phyloP scores from a whole-genome alignment of 2,113 vertebrate genomes.

The Melanerpes aurifrons region DNA sequence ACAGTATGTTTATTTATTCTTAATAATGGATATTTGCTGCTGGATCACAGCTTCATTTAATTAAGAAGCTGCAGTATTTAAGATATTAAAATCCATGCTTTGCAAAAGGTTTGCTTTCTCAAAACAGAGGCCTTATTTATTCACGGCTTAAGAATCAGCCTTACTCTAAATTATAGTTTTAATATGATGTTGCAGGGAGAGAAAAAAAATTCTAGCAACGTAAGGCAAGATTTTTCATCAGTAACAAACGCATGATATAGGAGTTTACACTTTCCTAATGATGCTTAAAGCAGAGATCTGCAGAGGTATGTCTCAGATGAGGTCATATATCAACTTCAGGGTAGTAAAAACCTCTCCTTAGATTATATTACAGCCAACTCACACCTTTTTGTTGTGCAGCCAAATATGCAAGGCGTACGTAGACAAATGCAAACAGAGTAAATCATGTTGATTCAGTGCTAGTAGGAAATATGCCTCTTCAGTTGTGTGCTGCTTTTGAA shows the following conservation, averaged over 20 bases:
- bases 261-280: slow-evolving; percentile 72
- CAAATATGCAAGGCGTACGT: slow-evolving; percentile 80
- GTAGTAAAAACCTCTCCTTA: slow-evolving; percentile 66
- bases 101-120: slow-evolving; percentile 31
- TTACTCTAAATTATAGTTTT: slow-evolving; percentile 62
- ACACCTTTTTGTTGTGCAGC: slow-evolving; percentile 75
- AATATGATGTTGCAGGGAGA: slow-evolving; percentile 6
- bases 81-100: slow-evolving; percentile 60
- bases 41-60: slow-evolving; percentile 63
- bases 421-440: slow-evolving; percentile 77
- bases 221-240: slow-evolving; percentile 38
- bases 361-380: slow-evolving; percentile 73
- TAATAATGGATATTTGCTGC: slow-evolving; percentile 63
- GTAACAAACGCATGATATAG: slow-evolving; percentile 52
- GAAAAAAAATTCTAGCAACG: not conserved
- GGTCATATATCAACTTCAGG: slow-evolving; percentile 74
- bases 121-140: slow-evolving; percentile 61
- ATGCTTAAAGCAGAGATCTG: slow-evolving; percentile 72
- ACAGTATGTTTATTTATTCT: slow-evolving; percentile 68
- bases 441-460: slow-evolving; percentile 80
- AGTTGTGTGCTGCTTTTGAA: slow-evolving; percentile 84
- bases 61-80: slow-evolving; percentile 57
- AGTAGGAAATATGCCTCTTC: slow-evolving; percentile 79
- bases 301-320: slow-evolving; percentile 66
- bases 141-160: slow-evolving; percentile 35